Evolutionary conservation across 2,797 vertebrate genomes (phyloP).

Genomic region (Borostomias antarcticus): DNA sequence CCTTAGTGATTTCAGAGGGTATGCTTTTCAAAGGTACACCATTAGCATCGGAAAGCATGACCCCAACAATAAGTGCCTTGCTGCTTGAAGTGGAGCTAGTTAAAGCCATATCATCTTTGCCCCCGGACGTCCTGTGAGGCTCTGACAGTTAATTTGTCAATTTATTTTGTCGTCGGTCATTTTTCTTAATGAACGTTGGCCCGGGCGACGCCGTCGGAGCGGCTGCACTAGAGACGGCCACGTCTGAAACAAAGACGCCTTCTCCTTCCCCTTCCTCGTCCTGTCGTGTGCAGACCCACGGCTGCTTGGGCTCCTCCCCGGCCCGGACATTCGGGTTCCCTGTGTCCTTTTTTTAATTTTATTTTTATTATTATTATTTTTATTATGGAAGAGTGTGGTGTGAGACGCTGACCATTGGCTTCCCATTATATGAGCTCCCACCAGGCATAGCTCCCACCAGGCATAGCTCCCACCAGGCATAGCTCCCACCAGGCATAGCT

Average conservation of each 20-base stretch:
- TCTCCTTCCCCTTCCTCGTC: conserved; percentile 18
- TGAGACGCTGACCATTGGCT: conserved; percentile 11
- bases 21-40: conserved; percentile 69
- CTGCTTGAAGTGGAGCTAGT: conserved; percentile 44
- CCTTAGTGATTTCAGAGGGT: conserved; percentile 60
- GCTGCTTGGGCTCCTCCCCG: conserved; percentile 16
- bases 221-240: not conserved
- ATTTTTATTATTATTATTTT: conserved; percentile 8
- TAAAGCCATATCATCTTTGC: conserved; percentile 43
- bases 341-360: too few relatives aligned
- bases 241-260: conserved; percentile 17
- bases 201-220: not conserved
- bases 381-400: conserved; percentile 6
- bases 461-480: too few relatives aligned
- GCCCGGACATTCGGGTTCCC: conserved; percentile 1
- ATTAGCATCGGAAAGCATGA: conserved; percentile 59
- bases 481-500: too few relatives aligned
- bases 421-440: conserved; percentile 34
- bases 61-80: conserved; percentile 52
- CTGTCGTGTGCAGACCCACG: not conserved
- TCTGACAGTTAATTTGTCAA: conserved; percentile 28
- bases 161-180: conserved; percentile 17
- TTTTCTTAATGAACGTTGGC: not conserved
- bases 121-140: conserved; percentile 31
- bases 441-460: conserved; percentile 1